phyloP scores from a whole-genome alignment of 1,140 invertebrate genomes.

The Chrysoperla carnea region DNA sequence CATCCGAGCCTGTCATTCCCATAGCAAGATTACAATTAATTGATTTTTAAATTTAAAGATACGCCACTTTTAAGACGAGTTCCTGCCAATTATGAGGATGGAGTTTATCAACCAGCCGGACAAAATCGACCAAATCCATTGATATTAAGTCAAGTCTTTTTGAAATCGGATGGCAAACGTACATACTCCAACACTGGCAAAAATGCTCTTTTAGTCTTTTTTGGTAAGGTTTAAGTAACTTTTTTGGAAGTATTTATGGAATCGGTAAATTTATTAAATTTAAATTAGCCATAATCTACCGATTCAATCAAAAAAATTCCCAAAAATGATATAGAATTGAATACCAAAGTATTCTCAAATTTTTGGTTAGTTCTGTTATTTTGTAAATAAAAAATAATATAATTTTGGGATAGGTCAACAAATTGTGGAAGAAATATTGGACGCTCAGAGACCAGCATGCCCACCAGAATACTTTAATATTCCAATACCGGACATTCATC shows the following conservation, averaged over 20 bases:
- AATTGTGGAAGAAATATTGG: conserved; percentile 43
- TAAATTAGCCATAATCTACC: too few relatives aligned
- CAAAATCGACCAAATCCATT: conserved; percentile 33
- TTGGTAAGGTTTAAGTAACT: too few relatives aligned
- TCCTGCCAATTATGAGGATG: conserved; percentile 41
- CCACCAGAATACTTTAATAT: conserved; percentile 39
- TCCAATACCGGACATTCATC: conserved; percentile 25
- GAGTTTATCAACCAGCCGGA: conserved; percentile 32
- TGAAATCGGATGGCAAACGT: conserved; percentile 29
- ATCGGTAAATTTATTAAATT: too few relatives aligned
- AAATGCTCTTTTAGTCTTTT: conserved; percentile 48
- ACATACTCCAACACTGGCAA: conserved; percentile 31
- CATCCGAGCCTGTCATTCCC: too few relatives aligned
- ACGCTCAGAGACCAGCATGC: conserved; percentile 35
- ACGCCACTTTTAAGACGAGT: conserved; percentile 33
- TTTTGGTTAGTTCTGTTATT: not conserved
- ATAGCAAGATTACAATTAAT: not conserved
- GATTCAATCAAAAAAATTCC: too few relatives aligned
- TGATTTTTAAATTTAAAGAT: conserved; percentile 16
- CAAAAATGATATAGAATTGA: too few relatives aligned
- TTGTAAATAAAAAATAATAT: conserved; percentile 1
- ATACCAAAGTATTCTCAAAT: conserved; percentile 3
- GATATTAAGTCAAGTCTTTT: conserved; percentile 25
- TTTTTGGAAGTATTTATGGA: too few relatives aligned
- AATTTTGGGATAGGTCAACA: conserved; percentile 28